Conservation (phyloP, 2,888 invertebrate species). For the Erebia ligea region DNA sequence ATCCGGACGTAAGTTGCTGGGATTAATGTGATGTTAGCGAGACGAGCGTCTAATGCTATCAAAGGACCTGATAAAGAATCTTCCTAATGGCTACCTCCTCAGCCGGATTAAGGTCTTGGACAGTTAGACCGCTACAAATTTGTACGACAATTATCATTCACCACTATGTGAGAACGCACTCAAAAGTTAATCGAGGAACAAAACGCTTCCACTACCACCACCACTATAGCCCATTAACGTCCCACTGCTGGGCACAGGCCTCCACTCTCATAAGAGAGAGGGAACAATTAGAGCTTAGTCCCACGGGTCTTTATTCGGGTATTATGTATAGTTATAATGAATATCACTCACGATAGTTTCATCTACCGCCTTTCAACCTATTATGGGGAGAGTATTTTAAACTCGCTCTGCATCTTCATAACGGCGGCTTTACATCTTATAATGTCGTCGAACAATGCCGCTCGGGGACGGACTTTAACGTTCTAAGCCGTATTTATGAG, state of each 20-base stretch:
- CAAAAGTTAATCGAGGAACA: neutral
- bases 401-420: constrained; percentile 38
- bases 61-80: constrained; percentile 11
- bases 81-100: constrained; percentile 8
- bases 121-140: too few relatives aligned
- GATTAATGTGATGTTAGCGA: constrained; percentile 7
- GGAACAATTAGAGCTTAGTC: too few relatives aligned
- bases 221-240: too few relatives aligned
- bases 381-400: constrained; percentile 29
- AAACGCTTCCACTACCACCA: too few relatives aligned
- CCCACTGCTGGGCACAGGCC: too few relatives aligned
- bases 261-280: too few relatives aligned
- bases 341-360: too few relatives aligned
- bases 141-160: too few relatives aligned
- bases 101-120: constrained; percentile 1
- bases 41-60: constrained; percentile 12
- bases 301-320: too few relatives aligned
- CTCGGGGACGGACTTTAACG: constrained; percentile 42
- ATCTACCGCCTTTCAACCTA: neutral
- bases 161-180: neutral
- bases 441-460: constrained; percentile 42
- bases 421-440: constrained; percentile 40
- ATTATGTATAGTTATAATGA: too few relatives aligned
- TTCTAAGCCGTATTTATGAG: constrained; percentile 48
- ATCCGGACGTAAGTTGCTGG: neutral